Evolutionary conservation across 2,797 vertebrate species (phyloP), one percentile per base, ranked within the genome.

Genomic region (Darevskia nairensis): DNA sequence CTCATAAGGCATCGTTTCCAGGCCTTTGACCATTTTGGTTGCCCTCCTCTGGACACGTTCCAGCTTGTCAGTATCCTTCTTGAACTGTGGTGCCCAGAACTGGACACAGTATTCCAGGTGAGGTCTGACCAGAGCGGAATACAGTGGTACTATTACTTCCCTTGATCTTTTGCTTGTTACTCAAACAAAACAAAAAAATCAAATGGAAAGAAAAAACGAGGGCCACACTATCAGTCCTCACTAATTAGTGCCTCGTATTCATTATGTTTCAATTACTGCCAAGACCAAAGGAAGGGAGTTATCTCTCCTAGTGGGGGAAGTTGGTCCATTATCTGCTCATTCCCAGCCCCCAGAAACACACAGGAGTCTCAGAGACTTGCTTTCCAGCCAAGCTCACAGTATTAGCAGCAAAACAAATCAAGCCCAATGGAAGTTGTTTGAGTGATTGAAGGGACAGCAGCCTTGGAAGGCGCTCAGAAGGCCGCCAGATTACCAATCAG

Each of bases 341-440:
- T n/a, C 44, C 75, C 76, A 25, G 17, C 10, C 6, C 32, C 59
- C 25, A 2, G 5, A 6, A 19, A 15, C 3, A 44, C 32, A 25
- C 1, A 21, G 7, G 6, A 39, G 19, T n/a, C 25, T 21, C 29
- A n/a, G 61, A 64, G 17, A 32, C 44, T 32, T 2, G 74, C 71
- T 35, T 88, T 46, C n/a, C n/a, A 76, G n/a, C 61, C 21, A 35
- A 69, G 27, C 11, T 11, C 68, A 46, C 29, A 17, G 32, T 55
- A 80, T 44, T 25, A 32, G 19, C 39, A 50, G 61, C 39, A 50
- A 86, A 88, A 88, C 59, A 78, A 76, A 76, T 76, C 79, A 86
- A 80, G 32, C 29, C 79, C 19, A 64, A 17, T 15, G 35, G 9
- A 8, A 35, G 64, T 27, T 8, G 87, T 10, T 21, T 29, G 46